Conservation (phyloP, 2,888 invertebrate genomes). For the Choristoneura rosaceana region DNA sequence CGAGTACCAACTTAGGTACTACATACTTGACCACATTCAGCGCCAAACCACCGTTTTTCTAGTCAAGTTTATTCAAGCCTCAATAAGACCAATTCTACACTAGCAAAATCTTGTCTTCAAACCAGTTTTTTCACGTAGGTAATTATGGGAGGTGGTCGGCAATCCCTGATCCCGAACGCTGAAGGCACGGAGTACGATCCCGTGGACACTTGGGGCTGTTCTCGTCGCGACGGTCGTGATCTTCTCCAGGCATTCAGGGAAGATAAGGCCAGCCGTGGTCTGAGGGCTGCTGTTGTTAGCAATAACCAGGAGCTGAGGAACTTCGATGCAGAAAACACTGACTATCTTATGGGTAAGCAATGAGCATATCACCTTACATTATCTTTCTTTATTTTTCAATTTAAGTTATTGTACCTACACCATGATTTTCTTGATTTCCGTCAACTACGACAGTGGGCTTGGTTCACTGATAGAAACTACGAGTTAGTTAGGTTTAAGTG, state of each 20-base stretch:
- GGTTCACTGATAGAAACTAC: too few relatives aligned
- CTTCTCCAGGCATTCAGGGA: conserved; percentile 89
- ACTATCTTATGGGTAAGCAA: conserved; percentile 90
- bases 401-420: too few relatives aligned
- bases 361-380: too few relatives aligned
- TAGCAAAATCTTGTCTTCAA: background rate
- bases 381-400: too few relatives aligned
- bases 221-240: conserved; percentile 90
- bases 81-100: background rate
- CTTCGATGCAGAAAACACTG: conserved; percentile 86
- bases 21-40: too few relatives aligned
- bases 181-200: conserved; percentile 84
- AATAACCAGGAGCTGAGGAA: conserved; percentile 88
- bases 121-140: conserved; percentile 81
- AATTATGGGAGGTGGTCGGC: conserved; percentile 94
- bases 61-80: too few relatives aligned
- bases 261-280: conserved; percentile 83
- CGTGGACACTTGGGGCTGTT: conserved; percentile 87
- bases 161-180: conserved; percentile 87
- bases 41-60: too few relatives aligned
- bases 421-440: too few relatives aligned
- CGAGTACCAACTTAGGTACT: too few relatives aligned
- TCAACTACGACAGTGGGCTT: too few relatives aligned
- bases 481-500: too few relatives aligned
- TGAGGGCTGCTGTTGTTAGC: conserved; percentile 86